Conservation (phyloP, 1,140 invertebrate genomes). For the Theocolax elegans region DNA sequence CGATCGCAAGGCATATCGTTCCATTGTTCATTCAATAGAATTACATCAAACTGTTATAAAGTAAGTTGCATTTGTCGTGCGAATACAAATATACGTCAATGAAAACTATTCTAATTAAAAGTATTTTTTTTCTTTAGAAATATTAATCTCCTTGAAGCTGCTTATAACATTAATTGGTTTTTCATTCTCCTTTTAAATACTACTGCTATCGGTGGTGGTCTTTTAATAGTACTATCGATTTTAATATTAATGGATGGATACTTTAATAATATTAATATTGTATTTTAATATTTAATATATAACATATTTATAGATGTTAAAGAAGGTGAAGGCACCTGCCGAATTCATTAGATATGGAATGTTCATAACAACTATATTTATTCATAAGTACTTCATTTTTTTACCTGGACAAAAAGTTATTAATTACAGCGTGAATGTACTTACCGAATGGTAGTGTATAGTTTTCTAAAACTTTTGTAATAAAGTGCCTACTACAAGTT, state of each 20-base stretch:
- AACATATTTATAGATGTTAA: neutral
- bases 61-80: constrained; percentile 5
- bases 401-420: constrained; percentile 23
- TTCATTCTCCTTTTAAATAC: constrained; percentile 3
- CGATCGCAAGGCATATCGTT: neutral
- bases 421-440: neutral
- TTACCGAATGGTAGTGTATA: neutral
- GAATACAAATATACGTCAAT: too few relatives aligned
- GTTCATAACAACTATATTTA: neutral
- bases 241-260: neutral
- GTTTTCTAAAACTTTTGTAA: neutral
- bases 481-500: neutral
- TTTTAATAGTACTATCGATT: neutral
- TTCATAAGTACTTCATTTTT: constrained; percentile 20
- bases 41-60: constrained; percentile 17
- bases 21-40: neutral
- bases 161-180: constrained; percentile 12
- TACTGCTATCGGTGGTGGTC: neutral
- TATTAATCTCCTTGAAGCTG: neutral
- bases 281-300: too few relatives aligned
- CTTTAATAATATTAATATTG: too few relatives aligned
- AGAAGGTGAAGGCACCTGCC: neutral
- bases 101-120: too few relatives aligned
- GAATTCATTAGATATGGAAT: neutral
- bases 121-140: neutral